Evolutionary conservation across 2,797 vertebrate genomes (phyloP).

Genomic region (Oreochromis grahami): DNA sequence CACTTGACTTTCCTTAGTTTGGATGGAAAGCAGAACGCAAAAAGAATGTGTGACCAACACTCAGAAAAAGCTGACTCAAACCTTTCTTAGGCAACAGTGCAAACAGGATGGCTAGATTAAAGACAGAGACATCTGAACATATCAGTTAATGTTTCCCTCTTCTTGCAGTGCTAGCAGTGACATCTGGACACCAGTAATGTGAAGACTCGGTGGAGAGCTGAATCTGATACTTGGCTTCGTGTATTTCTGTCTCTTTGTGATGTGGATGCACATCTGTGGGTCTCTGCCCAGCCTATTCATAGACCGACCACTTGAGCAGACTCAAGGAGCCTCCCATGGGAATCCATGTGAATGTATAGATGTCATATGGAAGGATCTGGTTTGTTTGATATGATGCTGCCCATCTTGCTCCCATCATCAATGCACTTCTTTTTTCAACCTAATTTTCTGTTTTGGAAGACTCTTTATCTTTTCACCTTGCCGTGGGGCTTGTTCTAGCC

Average conservation of each 20-base stretch:
- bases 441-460: neutral
- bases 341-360: neutral
- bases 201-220: conserved; percentile 18
- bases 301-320: conserved; percentile 22
- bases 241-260: conserved; percentile 52
- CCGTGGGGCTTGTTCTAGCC: neutral
- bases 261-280: conserved; percentile 60
- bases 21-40: neutral
- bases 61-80: neutral
- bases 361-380: neutral
- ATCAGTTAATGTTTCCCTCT: neutral
- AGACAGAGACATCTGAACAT: neutral
- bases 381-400: neutral
- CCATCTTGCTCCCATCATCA: neutral
- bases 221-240: conserved; percentile 46
- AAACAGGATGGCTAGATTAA: neutral
- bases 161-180: neutral
- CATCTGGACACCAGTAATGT: conserved; percentile 49
- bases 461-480: neutral
- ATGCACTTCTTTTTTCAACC: neutral
- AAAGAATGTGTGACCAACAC: neutral
- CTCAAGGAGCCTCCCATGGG: neutral
- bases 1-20: neutral
- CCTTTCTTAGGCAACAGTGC: neutral
- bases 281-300: conserved; percentile 51